Evolutionary conservation across 2,797 vertebrate species (phyloP), one percentile per base, ranked within the genome.

Genomic region (Labeo calbasu): DNA sequence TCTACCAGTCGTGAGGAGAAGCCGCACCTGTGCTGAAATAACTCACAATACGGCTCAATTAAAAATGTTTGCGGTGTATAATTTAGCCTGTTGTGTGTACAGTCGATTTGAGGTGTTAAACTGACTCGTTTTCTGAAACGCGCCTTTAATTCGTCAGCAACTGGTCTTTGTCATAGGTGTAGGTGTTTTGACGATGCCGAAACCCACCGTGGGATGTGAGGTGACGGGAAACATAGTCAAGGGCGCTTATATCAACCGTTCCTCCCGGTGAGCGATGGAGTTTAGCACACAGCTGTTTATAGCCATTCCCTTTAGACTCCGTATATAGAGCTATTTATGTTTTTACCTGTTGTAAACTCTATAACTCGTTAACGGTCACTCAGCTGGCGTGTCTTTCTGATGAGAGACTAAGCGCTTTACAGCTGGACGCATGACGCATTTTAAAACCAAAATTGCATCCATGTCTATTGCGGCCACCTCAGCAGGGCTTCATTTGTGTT

Each of bases 401-500:
- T 17, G 68, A 81, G 28, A 73, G 46, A 72, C 55, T 23, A 25
- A 48, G 17, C n/a, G 25, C 23, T 66, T 70, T 72, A 77, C 63
- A 63, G 14, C 55, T 79, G 51, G 55, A n/a, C 0, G 65, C 70
- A 40, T 77, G 70, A 81, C 71, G 59, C 50, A 65, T 25, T 63
- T 66, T 65, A 66, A 81, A 81, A 70, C 79, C 68, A 71, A 84
- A 81, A 59, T 71, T 82, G 32, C 79, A 78, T 40, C 53, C 9
- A 72, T 82, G 84, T 80, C 25, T 53, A 75, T 28, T 55, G 82
- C 21, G 50, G 84, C 82, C 75, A 86, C 55, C 55, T 63, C 73
- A 69, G 82, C 77, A 40, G 79, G 55, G 48, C 68, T 79, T 79
- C 48, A 79, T 77, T 48, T 61, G 77, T 83, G 77, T 89, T 86